phyloP scores from a whole-genome alignment of 2,797 vertebrate genomes.

The Buceros bicornis region DNA sequence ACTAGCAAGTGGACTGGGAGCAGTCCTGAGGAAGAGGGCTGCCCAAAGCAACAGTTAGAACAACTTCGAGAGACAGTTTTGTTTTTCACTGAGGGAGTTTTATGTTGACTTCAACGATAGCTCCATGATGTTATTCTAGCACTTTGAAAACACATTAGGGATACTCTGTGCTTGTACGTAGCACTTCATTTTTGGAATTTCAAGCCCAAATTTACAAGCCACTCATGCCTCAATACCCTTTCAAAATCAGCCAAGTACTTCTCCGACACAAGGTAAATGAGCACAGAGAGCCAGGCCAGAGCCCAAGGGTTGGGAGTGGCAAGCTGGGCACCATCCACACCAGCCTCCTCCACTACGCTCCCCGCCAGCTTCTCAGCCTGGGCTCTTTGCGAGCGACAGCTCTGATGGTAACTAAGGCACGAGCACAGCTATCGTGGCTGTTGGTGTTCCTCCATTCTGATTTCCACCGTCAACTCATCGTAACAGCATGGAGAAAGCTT shows the following conservation, averaged over 20 bases:
- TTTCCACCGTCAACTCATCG: neutral
- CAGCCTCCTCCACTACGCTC: neutral
- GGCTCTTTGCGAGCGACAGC: rapidly evolving
- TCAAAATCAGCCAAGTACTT: neutral
- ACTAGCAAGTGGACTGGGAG: neutral
- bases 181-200: neutral
- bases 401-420: neutral
- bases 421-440: neutral
- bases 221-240: neutral
- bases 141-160: neutral
- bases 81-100: neutral
- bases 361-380: neutral
- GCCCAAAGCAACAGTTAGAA: neutral
- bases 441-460: neutral
- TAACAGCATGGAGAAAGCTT: neutral
- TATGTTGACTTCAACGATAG: neutral
- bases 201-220: neutral
- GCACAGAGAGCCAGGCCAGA: neutral
- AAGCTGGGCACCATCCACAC: neutral
- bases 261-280: neutral
- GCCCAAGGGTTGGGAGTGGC: neutral
- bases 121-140: neutral
- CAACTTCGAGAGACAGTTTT: neutral
- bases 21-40: neutral
- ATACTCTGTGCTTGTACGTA: neutral